A percentile compares a stretch with the other conserved stretches of the same genome.
phyloP scores from a whole-genome alignment of 2,797 vertebrate genomes.

The Rachycentron canadum region DNA sequence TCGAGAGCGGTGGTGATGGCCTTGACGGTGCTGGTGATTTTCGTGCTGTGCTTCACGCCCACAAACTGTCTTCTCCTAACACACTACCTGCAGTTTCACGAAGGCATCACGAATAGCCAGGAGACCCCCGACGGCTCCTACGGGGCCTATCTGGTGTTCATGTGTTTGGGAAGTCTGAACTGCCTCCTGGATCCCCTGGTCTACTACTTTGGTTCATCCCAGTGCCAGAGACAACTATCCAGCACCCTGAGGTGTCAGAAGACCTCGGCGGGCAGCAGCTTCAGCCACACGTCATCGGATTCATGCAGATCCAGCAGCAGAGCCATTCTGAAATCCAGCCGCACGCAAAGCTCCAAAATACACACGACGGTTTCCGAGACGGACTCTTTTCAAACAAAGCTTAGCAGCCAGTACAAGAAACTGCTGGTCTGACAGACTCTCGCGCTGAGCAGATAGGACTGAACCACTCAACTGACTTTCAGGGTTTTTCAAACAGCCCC shows the following conservation, averaged over 20 bases:
- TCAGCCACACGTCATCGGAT: slow-evolving; percentile 32
- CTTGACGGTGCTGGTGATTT: slow-evolving; percentile 87
- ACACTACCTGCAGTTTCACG: slow-evolving; percentile 85
- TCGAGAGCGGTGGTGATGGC: slow-evolving; percentile 87
- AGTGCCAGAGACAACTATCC: slow-evolving; percentile 89
- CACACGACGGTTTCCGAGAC: slow-evolving; percentile 27
- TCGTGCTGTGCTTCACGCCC: slow-evolving; percentile 91
- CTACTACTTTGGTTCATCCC: slow-evolving; percentile 94
- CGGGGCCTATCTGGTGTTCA: slow-evolving; percentile 87
- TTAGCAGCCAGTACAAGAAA: slow-evolving; percentile 88
- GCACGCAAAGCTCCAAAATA: slow-evolving; percentile 22
- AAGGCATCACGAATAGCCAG: fast-evolving
- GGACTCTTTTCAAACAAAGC: slow-evolving; percentile 76
- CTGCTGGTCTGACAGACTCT: slow-evolving; percentile 79
- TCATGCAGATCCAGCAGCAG: slow-evolving; percentile 77
- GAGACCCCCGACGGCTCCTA: slow-evolving; percentile 84
- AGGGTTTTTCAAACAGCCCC: too few species aligned
- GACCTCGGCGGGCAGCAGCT: slow-evolving; percentile 45
- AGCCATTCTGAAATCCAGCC: slow-evolving; percentile 53
- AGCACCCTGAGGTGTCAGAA: slow-evolving; percentile 81
- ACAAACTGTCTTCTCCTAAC: slow-evolving; percentile 88
- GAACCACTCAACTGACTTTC: background rate
- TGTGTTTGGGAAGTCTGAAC: slow-evolving; percentile 91
- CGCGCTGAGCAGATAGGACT: background rate
- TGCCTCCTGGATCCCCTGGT: slow-evolving; percentile 92